Conservation (phyloP, 2,888 invertebrate species). For the Drosophila suboccidentalis region DNA sequence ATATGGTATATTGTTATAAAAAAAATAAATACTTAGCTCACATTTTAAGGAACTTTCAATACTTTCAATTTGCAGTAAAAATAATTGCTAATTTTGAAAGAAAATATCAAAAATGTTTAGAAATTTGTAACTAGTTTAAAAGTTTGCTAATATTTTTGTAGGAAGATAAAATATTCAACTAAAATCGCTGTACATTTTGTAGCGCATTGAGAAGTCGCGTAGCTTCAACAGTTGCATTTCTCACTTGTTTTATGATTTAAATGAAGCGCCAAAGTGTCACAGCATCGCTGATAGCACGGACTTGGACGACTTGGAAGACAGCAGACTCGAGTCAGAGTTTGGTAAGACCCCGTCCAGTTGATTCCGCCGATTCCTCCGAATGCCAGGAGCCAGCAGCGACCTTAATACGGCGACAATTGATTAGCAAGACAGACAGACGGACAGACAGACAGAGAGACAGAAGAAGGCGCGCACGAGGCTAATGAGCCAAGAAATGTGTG, state of each 20-base stretch:
- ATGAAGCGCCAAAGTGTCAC: slow-evolving; percentile 67
- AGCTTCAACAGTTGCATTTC: slow-evolving; percentile 2
- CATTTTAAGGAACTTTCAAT: neutral
- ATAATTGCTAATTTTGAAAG: too few species aligned
- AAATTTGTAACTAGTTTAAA: neutral
- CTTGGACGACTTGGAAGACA: slow-evolving; percentile 9
- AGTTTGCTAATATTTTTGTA: neutral
- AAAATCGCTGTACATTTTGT: neutral
- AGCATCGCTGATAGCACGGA: slow-evolving; percentile 59
- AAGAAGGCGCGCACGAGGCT: slow-evolving; percentile 70
- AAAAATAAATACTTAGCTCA: too few species aligned
- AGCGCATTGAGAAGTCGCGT: slow-evolving; percentile 33
- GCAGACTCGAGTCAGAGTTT: slow-evolving; percentile 6
- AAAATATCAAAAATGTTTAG: too few species aligned
- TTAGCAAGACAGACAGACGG: slow-evolving; percentile 65
- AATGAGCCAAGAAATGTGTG: slow-evolving; percentile 65
- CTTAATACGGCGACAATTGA: slow-evolving; percentile 78
- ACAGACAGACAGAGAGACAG: too few species aligned
- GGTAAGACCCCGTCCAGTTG: neutral
- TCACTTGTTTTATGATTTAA: slow-evolving; percentile 66
- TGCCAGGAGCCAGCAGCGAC: slow-evolving; percentile 52
- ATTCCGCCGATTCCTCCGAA: neutral
- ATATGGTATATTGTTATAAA: too few species aligned
- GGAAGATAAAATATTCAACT: neutral
- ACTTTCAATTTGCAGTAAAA: too few species aligned